Conservation (phyloP, 2,888 invertebrate genomes). For the Aplocera efformata region DNA sequence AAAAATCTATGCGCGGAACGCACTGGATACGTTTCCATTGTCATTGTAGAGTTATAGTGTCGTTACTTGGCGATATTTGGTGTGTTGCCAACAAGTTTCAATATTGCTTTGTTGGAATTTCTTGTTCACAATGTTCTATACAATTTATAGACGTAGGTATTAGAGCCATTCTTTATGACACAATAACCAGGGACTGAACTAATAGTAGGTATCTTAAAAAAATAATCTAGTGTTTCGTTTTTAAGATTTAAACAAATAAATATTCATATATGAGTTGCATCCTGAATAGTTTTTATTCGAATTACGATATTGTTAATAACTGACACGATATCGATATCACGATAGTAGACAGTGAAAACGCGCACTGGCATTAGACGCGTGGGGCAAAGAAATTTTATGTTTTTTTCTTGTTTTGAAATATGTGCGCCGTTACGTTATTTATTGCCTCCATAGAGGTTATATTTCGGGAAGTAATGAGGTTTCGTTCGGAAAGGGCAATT, state of each 20-base stretch:
- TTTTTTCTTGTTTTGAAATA: slow-evolving; percentile 79
- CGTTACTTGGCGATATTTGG: slow-evolving; percentile 19
- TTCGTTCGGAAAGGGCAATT: slow-evolving; percentile 79
- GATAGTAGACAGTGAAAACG: slow-evolving; percentile 48
- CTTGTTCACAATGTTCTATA: slow-evolving; percentile 8
- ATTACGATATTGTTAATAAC: too few species aligned
- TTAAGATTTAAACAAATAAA: too few species aligned
- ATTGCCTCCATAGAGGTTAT: slow-evolving; percentile 78
- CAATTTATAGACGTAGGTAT: neutral
- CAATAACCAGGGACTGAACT: too few species aligned
- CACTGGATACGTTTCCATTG: slow-evolving; percentile 52
- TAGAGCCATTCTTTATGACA: neutral
- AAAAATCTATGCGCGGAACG: slow-evolving; percentile 77
- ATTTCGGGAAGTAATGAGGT: slow-evolving; percentile 79
- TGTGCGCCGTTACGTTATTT: slow-evolving; percentile 78
- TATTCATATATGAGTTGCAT: too few species aligned
- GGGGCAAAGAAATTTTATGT: slow-evolving; percentile 76
- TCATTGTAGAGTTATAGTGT: slow-evolving; percentile 23
- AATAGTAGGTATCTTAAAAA: too few species aligned
- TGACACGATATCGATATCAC: neutral
- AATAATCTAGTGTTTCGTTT: too few species aligned
- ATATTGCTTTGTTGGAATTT: slow-evolving; percentile 24
- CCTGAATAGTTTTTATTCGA: too few species aligned
- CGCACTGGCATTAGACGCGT: slow-evolving; percentile 65
- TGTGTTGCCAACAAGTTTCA: slow-evolving; percentile 26